Evolutionary conservation across 2,888 invertebrate species (phyloP).

Genomic region (Sinodicranocentrus sp.): DNA sequence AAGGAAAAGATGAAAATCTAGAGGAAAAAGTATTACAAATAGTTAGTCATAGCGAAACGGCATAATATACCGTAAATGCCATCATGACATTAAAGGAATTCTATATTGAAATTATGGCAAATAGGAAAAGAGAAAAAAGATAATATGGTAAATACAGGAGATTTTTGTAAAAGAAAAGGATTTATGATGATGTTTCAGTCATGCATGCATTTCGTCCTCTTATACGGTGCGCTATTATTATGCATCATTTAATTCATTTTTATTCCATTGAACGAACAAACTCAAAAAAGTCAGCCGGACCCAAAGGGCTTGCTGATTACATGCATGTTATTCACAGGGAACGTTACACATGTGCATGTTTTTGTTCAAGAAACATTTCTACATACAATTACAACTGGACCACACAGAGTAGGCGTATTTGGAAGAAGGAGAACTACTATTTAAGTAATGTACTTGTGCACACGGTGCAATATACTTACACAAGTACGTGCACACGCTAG

Average conservation of each 20-base stretch:
- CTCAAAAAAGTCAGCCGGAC: background rate
- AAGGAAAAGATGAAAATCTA: background rate
- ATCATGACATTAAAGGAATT: slow-evolving; percentile 22
- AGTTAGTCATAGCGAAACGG: background rate
- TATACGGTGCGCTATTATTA: slow-evolving; percentile 2
- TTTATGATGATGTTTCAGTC: slow-evolving; percentile 53
- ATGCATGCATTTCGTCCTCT: slow-evolving; percentile 44
- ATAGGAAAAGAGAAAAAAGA: slow-evolving; percentile 7
- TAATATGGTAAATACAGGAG: background rate
- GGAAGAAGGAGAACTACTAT: slow-evolving; percentile 1
- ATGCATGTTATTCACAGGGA: slow-evolving; percentile 1
- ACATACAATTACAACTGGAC: slow-evolving; percentile 20
- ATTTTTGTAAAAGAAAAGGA: slow-evolving; percentile 12
- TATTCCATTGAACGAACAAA: slow-evolving; percentile 10
- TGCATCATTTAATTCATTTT: slow-evolving; percentile 4
- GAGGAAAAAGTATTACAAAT: background rate
- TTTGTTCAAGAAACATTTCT: background rate
- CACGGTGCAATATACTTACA: background rate
- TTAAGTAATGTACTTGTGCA: background rate
- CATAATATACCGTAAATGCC: slow-evolving; percentile 36
- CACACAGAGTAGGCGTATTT: slow-evolving; percentile 33
- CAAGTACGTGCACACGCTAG: background rate
- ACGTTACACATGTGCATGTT: too few relatives aligned
- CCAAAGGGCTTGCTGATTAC: slow-evolving; percentile 18
- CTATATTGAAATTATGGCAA: too few relatives aligned